Base-by-base conservation (phyloP, 2,797 vertebrate species). In the Pipistrellus nathusii region DNA sequence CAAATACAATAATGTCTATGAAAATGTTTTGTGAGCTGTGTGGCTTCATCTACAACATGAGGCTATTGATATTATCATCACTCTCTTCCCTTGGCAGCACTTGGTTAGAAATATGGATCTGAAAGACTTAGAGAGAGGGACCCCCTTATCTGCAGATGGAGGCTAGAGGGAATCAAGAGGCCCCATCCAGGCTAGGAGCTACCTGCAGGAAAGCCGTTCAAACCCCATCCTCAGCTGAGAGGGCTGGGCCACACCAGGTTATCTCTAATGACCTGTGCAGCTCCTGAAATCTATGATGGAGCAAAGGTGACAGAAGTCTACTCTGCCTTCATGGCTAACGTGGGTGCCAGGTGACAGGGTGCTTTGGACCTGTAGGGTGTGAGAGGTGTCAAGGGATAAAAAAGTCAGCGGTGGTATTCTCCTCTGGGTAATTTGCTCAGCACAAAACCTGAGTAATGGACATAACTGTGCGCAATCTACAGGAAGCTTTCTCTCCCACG, bases 101-200 rank as follows among this genome's bases (percentile, higher is more conserved):
- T 68, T 90, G 44, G n/a, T 76, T 77, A 76, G 87, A 8, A 96
- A 94, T 68, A 12, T 41, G 55, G 18, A 14, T 17, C 51, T 62
- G 44, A 9, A n/a, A 77, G 27, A 85, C 44, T 27, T 59, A 20
- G 59, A 75, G 73, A 53, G 44, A 89, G 18, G 2, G 18, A 25
- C 48, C 11, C 32, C 20, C 69, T 80, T 55, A 41, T 72, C 35
- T 85, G 44, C 53, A 88, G 32, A 32, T 75, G 55, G 48, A 66
- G 35, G 51, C 13, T 30, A 41, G 83, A 84, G 18, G n/a, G 62
- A 72, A 5, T 71, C 46, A 21, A 30, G 38, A 91, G 53, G 46
- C 44, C 32, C 20, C 6, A 23, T 48, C 7, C 55, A 68, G 25
- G 44, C 7, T 12, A 17, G 18, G 44, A 44, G 12, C 14, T 30